phyloP scores from a whole-genome alignment of 2,113 vertebrate genomes.

The Gavia stellata region DNA sequence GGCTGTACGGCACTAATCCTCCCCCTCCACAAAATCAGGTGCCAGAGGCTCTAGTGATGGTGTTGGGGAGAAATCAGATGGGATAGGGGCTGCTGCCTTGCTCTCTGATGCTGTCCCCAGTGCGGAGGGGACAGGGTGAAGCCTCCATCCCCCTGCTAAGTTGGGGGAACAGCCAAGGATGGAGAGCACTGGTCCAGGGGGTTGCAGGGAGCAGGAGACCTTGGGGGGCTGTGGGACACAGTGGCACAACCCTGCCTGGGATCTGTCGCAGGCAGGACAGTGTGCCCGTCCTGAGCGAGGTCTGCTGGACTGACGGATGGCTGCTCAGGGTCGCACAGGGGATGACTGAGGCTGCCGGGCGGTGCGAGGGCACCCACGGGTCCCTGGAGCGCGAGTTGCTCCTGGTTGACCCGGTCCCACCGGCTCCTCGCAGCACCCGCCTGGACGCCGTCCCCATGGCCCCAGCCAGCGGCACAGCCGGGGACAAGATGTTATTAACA shows the following conservation, averaged over 20 bases:
- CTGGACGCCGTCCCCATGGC: background rate
- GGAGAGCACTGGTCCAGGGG: no score
- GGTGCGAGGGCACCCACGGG: accelerated
- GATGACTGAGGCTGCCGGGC: background rate
- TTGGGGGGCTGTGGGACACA: background rate
- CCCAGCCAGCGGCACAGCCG: background rate
- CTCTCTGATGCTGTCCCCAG: background rate
- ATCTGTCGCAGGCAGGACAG: background rate
- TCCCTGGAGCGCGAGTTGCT: accelerated
- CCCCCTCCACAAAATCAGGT: background rate
- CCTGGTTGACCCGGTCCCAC: background rate
- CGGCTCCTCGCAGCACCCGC: background rate
- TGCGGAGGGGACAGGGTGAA: background rate
- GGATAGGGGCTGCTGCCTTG: background rate
- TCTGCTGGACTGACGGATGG: background rate
- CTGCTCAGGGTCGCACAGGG: accelerated
- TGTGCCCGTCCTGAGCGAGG: accelerated
- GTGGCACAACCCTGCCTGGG: background rate
- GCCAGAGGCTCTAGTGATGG: background rate
- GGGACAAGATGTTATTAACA: background rate
- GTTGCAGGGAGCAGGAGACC: background rate
- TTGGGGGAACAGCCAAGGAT: background rate
- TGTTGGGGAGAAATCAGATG: background rate
- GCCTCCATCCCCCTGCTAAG: background rate
- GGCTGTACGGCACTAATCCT: background rate